Conservation (phyloP, 2,113 vertebrate species). For the Crotalus horridus region DNA sequence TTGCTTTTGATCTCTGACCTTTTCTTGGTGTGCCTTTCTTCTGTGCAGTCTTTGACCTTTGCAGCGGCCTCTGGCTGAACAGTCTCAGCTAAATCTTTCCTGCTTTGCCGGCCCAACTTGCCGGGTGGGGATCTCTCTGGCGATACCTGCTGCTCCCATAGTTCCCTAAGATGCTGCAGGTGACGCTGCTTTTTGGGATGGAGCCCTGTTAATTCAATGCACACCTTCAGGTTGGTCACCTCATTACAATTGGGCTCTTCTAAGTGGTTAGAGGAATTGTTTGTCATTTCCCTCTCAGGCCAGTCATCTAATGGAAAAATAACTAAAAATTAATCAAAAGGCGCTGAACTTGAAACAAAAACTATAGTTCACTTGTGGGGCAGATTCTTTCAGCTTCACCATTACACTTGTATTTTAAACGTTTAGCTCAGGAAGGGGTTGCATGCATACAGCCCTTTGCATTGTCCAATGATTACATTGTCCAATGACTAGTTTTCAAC, state of each 20-base stretch:
- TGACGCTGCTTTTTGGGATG: conserved; percentile 91
- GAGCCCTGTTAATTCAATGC: conserved; percentile 97
- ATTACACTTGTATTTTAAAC: conserved; percentile 64
- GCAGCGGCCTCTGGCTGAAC: conserved; percentile 74
- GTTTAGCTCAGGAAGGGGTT: conserved; percentile 56
- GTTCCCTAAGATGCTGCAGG: conserved; percentile 86
- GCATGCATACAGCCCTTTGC: conserved; percentile 66
- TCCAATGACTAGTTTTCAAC: conserved; percentile 61
- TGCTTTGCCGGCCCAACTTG: conserved; percentile 79
- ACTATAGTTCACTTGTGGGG: conserved; percentile 74
- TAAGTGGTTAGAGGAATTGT: conserved; percentile 80
- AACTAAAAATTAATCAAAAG: conserved; percentile 84
- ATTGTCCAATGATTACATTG: conserved; percentile 63
- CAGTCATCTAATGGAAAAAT: conserved; percentile 82
- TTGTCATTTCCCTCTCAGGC: conserved; percentile 80
- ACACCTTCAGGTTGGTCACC: conserved; percentile 96
- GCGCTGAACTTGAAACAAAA: conserved; percentile 74
- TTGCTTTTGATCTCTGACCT: conserved; percentile 85
- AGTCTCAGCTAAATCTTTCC: conserved; percentile 78
- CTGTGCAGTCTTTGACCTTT: conserved; percentile 77
- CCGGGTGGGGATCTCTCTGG: conserved; percentile 72
- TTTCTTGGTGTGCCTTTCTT: conserved; percentile 83
- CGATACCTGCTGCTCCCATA: conserved; percentile 82
- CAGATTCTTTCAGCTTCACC: conserved; percentile 62
- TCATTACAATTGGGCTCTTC: conserved; percentile 87